Base-by-base conservation (phyloP, 2,113 vertebrate genomes). In the Pseudorectes ferrugineus region DNA sequence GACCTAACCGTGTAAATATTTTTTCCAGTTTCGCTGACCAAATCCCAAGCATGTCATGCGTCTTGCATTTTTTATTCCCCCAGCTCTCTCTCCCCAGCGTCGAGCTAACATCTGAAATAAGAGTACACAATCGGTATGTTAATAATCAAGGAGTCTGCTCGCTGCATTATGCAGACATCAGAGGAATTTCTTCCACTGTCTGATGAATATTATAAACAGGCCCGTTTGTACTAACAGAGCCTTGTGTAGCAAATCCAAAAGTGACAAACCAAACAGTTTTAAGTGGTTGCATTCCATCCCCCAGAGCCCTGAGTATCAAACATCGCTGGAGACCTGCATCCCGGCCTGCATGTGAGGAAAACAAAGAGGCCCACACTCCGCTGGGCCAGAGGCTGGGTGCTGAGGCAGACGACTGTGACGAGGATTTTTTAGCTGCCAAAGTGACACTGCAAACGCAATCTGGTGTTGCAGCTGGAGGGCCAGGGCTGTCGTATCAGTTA, bases 21-120 rank as follows among this genome's bases (percentile, higher is more conserved):
- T 94, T 91, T 95, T 96, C 95, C 95, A 96, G 93, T 81, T 94
- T 94, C 23, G 43, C 79, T 74, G 92, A 97, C 78, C 88, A 92
- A 93, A 96, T 96, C 94, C 91, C 71, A 72, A 94, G 88, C 83
- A 62, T 89, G 91, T 95, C 88, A 92, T 91, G 76, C 3, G 4
- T 77, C 89, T 79, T 38, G 21, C 58, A 70, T 94, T 88, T 94
- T 92, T 88, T 84, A 93, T 92, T 95, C 85, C 76, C 84, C 51
- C 66, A 49, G 83, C 76, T 80, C 85, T 43, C 73, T 80, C 83
- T 85, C 92, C 90, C 78, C 80, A 65, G 72, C 2, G 55, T 48
- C 79, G 92, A 95, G 89, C 88, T 91, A 74, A 93, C 89, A 92
- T 89, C 87, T 95, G 92, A 92, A 95, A 82, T 33, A 29, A 59